A percentile compares a stretch with the other conserved stretches of the same genome.
These are phyloP conservation scores for Nezara viridula DNA, from an alignment of 2,888 invertebrate species.

Conservation along the genomic window DNA sequence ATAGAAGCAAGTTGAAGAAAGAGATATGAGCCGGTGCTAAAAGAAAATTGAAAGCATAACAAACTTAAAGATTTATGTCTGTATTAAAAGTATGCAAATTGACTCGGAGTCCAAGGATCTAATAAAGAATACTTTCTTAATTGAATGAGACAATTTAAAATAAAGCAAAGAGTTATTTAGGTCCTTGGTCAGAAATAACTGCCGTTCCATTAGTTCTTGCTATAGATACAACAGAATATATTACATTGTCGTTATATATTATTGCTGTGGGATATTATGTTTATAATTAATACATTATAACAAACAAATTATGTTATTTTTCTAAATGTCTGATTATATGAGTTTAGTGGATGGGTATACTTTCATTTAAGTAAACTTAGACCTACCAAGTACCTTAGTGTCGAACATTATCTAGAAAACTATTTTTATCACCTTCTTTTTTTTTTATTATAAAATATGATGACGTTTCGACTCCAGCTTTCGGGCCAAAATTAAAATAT, in stretches of 20 bases:
- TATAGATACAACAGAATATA: not conserved
- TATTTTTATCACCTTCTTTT: too few species aligned
- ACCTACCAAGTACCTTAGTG: too few species aligned
- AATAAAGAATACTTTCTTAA: constrained; percentile 28
- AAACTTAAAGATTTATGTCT: constrained; percentile 22
- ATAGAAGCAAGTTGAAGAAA: not conserved
- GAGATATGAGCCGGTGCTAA: constrained; percentile 5
- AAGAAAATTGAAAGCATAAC: constrained; percentile 35
- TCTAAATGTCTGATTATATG: too few species aligned
- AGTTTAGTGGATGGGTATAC: too few species aligned
- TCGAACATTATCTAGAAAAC: too few species aligned
- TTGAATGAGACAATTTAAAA: constrained; percentile 41
- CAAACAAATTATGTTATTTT: not conserved
- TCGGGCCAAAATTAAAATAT: too few species aligned
- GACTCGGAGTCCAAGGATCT: not conserved
- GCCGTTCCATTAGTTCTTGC: not conserved
- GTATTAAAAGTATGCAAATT: constrained; percentile 36
- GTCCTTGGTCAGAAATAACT: not conserved
- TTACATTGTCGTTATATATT: not conserved
- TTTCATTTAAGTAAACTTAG: too few species aligned
- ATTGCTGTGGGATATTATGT: not conserved
- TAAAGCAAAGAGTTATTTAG: constrained; percentile 1
- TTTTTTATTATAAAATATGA: too few species aligned
- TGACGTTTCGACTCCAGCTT: too few species aligned
- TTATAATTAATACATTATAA: not conserved